These are phyloP conservation scores for Mamestra brassicae DNA, from an alignment of 2,888 invertebrate genomes.

Conservation along the genomic window DNA sequence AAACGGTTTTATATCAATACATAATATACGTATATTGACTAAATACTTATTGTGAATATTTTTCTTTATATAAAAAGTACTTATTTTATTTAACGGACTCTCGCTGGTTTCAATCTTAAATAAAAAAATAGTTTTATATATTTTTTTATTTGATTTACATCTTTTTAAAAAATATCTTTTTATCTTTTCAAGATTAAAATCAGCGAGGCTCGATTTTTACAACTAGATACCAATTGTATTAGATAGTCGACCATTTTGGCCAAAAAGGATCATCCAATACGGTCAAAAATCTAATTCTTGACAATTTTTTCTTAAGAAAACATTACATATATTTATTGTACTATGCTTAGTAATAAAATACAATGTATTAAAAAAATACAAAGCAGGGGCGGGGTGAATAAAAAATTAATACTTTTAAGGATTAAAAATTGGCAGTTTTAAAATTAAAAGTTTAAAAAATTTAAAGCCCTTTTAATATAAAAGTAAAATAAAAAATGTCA, in stretches of 20 bases:
- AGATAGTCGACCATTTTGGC: conserved; percentile 87
- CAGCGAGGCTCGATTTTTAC: conserved; percentile 46
- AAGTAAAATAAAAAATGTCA: conserved; percentile 10
- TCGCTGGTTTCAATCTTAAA: conserved; percentile 49
- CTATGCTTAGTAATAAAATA: conserved; percentile 63
- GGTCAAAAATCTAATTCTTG: conserved; percentile 87
- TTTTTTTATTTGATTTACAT: background rate
- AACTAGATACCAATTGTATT: conserved; percentile 81
- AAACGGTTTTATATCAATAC: conserved; percentile 76
- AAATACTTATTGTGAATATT: conserved; percentile 77
- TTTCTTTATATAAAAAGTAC: conserved; percentile 71
- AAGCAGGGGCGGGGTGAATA: conserved; percentile 59
- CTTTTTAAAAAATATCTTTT: background rate
- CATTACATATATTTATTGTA: conserved; percentile 64
- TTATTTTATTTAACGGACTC: conserved; percentile 62
- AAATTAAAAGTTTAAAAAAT: conserved; percentile 44
- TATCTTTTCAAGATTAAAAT: conserved; percentile 52
- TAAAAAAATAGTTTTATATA: background rate
- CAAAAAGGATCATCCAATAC: conserved; percentile 72
- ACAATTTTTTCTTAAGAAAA: conserved; percentile 72
- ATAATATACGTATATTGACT: conserved; percentile 77
- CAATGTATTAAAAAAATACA: conserved; percentile 60
- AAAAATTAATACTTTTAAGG: conserved; percentile 62
- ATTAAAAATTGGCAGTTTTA: conserved; percentile 69
- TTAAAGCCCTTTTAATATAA: conserved; percentile 51